Base-by-base conservation (phyloP, 2,888 invertebrate genomes). In the Diadegma fenestrale region DNA sequence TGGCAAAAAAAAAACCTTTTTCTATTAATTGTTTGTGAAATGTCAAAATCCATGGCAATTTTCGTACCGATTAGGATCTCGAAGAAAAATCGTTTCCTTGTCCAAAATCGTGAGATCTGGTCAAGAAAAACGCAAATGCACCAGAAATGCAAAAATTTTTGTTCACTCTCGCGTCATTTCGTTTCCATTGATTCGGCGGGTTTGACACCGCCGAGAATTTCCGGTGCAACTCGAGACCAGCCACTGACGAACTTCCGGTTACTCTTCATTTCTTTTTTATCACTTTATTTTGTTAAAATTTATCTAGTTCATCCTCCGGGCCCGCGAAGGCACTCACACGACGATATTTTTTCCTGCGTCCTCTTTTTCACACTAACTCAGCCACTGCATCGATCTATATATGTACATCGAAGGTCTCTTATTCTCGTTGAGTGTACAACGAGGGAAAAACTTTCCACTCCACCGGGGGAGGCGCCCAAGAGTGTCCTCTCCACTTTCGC, bases 381-480 rank as follows among this genome's bases (percentile, higher is more conserved):
- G n/a, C n/a, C n/a, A n/a, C n/a, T n/a, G n/a, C 51, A 19, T 10
- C 14, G 22, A n/a, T n/a, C n/a, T 79, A 41, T 45, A 30, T 58
- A 63, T 61, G 61, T 63, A 79, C 41, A 63, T 22, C 12, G 33
- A 41, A 37, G 43, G 19, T 68, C 41, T 22, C 37, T 68, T 48
- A 37, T 72, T 64, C 54, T 48, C 61, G 71, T 63, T 12, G 79
- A 71, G 71, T 75, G 77, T 75, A 45, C 51, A 78, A 66, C 85
- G 71, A 76, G 66, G 58, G 79, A 79, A 84, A 82, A 85, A 85
- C 82, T 85, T 85, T 79, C 78, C 75, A 82, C 85, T 85, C 82
- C 82, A 76, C 69, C 75, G 63, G 64, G 63, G 64, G 75, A 79
- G 75, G 66, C 73, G 69, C 78, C 69, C 75, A 71, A 85, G 63